Evolutionary conservation across 2,888 invertebrate species (phyloP), one percentile per base, ranked within the genome.

Genomic region (Diaperis boleti): DNA sequence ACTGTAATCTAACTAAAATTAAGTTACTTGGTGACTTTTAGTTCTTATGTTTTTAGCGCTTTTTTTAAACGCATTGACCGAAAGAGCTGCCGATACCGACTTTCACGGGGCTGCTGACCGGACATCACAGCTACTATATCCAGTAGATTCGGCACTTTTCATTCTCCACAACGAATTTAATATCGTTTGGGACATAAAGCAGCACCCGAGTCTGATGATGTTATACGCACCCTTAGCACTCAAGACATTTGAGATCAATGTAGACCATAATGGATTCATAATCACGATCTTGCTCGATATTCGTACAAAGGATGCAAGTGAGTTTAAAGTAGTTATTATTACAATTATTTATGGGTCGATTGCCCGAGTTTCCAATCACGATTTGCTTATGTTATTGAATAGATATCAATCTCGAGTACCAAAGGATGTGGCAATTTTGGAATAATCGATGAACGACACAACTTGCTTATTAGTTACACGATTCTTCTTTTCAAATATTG

Each of bases 261-360:
- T 35, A 45, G 56, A 44, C 35, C 45, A 56, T 56, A 41, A 49
- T 56, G 56, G 33, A 31, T 44, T 18, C 29, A n/a, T 11, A 39
- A 54, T 54, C 56, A 56, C 44, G 56, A 56, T 55, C 33, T 26
- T 3, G 39, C n/a, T 3, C 3, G 5, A 35, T 1, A 13, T 29
- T 22, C 29, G 26, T 15, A 55, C 31, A 55, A 55, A 44, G 44
- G 55, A 55, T 42, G 42, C 29, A 18, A 55, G 33, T 44, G 11
- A 55, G 44, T 56, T 56, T 45, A 17, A 56, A 56, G 35, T 45
- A 45, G 22, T 56, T 56, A 56, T 56, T 56, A 41, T 56, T 44
- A 20, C 35, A 18, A 56, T 56, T 56, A 56, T 56, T 56, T 56
- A 56, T 56, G 20, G 33, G 10, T 31, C 49, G 49, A 33, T 49